phyloP scores from a whole-genome alignment of 1,140 invertebrate genomes.

The Thalassaphorura encarpata region DNA sequence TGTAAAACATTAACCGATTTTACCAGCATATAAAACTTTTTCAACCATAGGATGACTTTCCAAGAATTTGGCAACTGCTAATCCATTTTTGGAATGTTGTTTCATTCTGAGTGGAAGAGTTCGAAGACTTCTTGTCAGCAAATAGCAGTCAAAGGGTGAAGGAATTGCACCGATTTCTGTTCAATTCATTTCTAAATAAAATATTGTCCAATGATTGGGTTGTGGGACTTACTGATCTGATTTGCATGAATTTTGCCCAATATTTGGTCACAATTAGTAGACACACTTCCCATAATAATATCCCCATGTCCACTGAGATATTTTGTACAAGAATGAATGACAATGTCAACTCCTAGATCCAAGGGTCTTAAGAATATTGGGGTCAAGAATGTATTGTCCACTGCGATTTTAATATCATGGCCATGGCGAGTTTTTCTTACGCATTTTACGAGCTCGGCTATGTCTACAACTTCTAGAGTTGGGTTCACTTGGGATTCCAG shows the following conservation, averaged over 20 bases:
- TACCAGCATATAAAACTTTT: constrained; percentile 50
- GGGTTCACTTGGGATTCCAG: constrained; percentile 58
- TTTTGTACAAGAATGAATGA: constrained; percentile 53
- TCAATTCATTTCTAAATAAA: constrained; percentile 34
- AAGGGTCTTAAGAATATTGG: constrained; percentile 49
- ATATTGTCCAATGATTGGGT: neutral
- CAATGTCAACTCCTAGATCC: constrained; percentile 50
- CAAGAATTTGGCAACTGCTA: constrained; percentile 48
- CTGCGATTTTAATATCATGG: constrained; percentile 43
- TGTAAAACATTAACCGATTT: too few relatives aligned
- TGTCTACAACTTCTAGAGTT: constrained; percentile 50
- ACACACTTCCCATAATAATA: constrained; percentile 52
- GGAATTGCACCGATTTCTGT: constrained; percentile 46
- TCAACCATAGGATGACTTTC: constrained; percentile 46
- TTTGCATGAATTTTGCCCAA: constrained; percentile 43
- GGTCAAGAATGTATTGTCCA: constrained; percentile 57
- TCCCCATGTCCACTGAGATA: constrained; percentile 59
- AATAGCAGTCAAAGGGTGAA: constrained; percentile 55
- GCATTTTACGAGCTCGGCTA: constrained; percentile 42
- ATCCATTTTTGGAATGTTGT: constrained; percentile 47
- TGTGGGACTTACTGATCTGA: constrained; percentile 35
- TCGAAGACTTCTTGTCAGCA: constrained; percentile 51
- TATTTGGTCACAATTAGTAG: constrained; percentile 42
- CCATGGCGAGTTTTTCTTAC: constrained; percentile 30
- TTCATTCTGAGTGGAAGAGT: constrained; percentile 51